phyloP scores from a whole-genome alignment of 2,888 invertebrate genomes.

The Digitonthophagus gazella region DNA sequence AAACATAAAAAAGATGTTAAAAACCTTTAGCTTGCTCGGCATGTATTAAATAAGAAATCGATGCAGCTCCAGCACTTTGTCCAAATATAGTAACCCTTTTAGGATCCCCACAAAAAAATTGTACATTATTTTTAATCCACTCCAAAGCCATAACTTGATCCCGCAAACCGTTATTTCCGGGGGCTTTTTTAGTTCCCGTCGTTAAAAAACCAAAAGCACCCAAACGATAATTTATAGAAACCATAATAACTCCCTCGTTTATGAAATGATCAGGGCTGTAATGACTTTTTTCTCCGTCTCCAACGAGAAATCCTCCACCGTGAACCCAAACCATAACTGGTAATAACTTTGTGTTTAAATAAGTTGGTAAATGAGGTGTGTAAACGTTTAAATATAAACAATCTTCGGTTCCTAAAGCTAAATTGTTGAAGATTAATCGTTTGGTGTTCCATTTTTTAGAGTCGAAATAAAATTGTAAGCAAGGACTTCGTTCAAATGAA shows the following conservation, averaged over 20 bases:
- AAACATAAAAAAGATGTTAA: not conserved
- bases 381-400: constrained; percentile 40
- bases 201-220: constrained; percentile 38
- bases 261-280: constrained; percentile 40
- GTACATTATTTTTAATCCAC: constrained; percentile 19
- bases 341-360: constrained; percentile 19
- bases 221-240: constrained; percentile 40
- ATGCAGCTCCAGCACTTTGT: constrained; percentile 23
- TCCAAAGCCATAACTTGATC: constrained; percentile 20
- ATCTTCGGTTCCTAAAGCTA: constrained; percentile 33
- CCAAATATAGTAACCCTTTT: constrained; percentile 20
- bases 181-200: constrained; percentile 16
- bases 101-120: constrained; percentile 20
- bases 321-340: constrained; percentile 43
- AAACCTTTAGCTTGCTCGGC: constrained; percentile 14
- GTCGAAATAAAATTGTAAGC: not conserved
- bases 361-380: constrained; percentile 34
- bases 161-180: constrained; percentile 20
- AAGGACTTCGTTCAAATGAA: not conserved
- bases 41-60: constrained; percentile 21
- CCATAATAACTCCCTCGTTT: constrained; percentile 39
- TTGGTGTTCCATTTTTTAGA: constrained; percentile 6
- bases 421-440: constrained; percentile 1
- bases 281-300: constrained; percentile 33
- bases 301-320: constrained; percentile 38